Percentiles rank a stretch among this genome's conserved stretches.
These are phyloP conservation scores for Diuraphis noxia DNA, from an alignment of 1,140 invertebrate genomes.

Conservation along the genomic window DNA sequence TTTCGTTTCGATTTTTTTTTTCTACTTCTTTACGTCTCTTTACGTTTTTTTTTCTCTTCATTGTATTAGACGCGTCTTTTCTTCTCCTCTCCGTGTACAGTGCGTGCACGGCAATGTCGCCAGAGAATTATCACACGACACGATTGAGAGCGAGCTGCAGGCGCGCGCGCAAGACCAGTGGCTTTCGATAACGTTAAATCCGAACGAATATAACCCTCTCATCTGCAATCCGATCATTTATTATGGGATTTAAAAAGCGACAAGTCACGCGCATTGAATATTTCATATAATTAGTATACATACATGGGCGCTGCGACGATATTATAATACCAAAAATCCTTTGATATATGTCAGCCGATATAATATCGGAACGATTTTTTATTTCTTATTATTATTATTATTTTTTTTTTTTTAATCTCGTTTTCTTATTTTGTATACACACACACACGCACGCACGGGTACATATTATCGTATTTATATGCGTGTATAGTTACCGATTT, in stretches of 20 bases:
- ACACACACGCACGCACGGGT: no score
- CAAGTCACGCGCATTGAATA: conserved; percentile 53
- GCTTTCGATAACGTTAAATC: conserved; percentile 53
- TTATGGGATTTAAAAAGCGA: conserved; percentile 53
- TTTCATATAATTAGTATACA: conserved; percentile 49
- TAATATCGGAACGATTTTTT: conserved; percentile 38
- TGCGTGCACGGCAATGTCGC: conserved; percentile 39
- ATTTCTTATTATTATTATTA: conserved; percentile 31
- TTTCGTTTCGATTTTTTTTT: conserved; percentile 39
- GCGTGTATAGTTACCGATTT: background rate
- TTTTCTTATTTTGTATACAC: background rate
- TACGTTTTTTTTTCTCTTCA: background rate
- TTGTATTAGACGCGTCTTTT: conserved; percentile 1
- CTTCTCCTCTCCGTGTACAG: conserved; percentile 2
- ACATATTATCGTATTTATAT: background rate
- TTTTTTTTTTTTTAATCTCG: background rate
- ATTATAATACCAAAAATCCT: conserved; percentile 47
- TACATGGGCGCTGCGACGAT: background rate
- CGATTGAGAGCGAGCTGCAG: background rate
- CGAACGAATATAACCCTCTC: conserved; percentile 35
- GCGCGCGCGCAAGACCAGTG: conserved; percentile 46
- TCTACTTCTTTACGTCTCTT: background rate
- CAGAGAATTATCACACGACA: conserved; percentile 36
- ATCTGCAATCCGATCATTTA: conserved; percentile 52
- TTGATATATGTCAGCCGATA: conserved; percentile 50